Evolutionary conservation across 92 coral and sea anemone genomes (phyloP).

Genomic region (Montipora capitata): DNA sequence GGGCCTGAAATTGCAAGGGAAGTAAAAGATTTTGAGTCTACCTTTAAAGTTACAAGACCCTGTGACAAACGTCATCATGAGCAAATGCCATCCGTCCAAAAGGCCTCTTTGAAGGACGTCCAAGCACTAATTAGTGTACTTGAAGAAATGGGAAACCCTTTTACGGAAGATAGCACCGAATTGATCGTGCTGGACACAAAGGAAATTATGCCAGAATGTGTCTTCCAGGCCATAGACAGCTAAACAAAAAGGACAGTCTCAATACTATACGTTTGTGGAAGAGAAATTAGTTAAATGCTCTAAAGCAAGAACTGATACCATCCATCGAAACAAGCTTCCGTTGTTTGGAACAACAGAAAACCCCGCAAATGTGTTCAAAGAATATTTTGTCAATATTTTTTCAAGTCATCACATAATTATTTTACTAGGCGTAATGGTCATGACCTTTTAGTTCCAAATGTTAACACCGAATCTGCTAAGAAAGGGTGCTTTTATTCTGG

Average conservation of each 20-base stretch:
- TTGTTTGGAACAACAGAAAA: slow-evolving; percentile 47
- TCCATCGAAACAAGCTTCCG: slow-evolving; percentile 26
- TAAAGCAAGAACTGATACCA: slow-evolving; percentile 51
- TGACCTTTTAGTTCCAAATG: too few species aligned
- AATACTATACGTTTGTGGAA: slow-evolving; percentile 45
- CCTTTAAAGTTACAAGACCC: neutral
- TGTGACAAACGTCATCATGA: slow-evolving; percentile 30
- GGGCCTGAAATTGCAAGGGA: slow-evolving; percentile 69
- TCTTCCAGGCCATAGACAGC: slow-evolving; percentile 16
- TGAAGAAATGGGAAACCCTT: slow-evolving; percentile 76
- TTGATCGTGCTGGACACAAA: slow-evolving; percentile 47
- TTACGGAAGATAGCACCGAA: slow-evolving; percentile 49
- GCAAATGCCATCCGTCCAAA: slow-evolving; percentile 48
- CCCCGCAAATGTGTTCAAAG: neutral
- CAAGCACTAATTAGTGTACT: slow-evolving; percentile 11
- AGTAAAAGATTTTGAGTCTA: slow-evolving; percentile 44
- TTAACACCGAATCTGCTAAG: too few species aligned
- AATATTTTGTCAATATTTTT: too few species aligned
- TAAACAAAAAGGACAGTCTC: slow-evolving; percentile 22
- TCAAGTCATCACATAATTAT: too few species aligned
- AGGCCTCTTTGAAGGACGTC: slow-evolving; percentile 50
- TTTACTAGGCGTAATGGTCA: too few species aligned
- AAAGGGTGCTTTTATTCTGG: too few species aligned
- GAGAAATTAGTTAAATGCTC: slow-evolving; percentile 41
- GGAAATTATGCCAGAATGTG: slow-evolving; percentile 52